Conservation (phyloP, 2,888 invertebrate genomes). For the Euplexia lucipara region DNA sequence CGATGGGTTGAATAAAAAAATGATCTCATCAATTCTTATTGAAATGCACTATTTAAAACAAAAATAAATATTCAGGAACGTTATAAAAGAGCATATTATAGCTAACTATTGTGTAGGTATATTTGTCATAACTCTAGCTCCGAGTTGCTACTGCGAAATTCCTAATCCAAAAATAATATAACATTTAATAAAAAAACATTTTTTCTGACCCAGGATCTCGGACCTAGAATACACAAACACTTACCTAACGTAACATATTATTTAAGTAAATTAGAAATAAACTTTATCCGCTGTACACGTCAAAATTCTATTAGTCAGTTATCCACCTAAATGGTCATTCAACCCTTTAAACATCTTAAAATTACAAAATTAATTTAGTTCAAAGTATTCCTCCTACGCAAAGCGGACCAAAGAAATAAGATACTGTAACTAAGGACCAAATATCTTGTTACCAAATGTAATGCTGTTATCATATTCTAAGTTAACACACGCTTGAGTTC, state of each 20-base stretch:
- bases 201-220: too few relatives aligned
- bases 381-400: slow-evolving; percentile 16
- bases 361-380: slow-evolving; percentile 37
- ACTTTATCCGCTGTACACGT: not conserved
- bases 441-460: slow-evolving; percentile 40
- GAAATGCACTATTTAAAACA: too few relatives aligned
- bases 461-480: slow-evolving; percentile 17
- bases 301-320: not conserved
- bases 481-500: slow-evolving; percentile 16
- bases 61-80: too few relatives aligned
- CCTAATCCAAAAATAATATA: too few relatives aligned
- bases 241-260: slow-evolving; percentile 4
- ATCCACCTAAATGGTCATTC: slow-evolving; percentile 36
- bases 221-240: too few relatives aligned
- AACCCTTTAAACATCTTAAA: slow-evolving; percentile 19
- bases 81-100: too few relatives aligned
- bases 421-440: slow-evolving; percentile 5
- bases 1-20: too few relatives aligned
- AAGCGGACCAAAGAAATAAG: slow-evolving; percentile 4
- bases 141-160: too few relatives aligned
- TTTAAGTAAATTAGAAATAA: slow-evolving; percentile 11
- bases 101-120: too few relatives aligned
- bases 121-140: too few relatives aligned
- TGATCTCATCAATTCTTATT: too few relatives aligned
- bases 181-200: too few relatives aligned